Percentiles rank a stretch among this genome's conserved stretches.
phyloP scores from a whole-genome alignment of 92 coral and sea anemone species.

The Zoanthus sansibaricus region DNA sequence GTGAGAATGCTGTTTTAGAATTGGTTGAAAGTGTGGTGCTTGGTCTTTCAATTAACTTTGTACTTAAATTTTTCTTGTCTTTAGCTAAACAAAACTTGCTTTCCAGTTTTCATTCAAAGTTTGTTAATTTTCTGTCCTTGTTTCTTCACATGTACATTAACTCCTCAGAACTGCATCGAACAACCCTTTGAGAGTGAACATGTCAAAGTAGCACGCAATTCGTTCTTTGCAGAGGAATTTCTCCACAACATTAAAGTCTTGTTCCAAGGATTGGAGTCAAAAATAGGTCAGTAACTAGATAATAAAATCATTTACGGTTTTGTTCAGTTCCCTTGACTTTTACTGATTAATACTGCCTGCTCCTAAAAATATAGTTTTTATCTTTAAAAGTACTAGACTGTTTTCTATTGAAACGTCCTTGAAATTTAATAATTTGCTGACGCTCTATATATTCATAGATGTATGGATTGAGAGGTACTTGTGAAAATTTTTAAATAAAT shows the following conservation, averaged over 20 bases:
- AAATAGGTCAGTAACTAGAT: slow-evolving; percentile 77
- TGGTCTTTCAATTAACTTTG: neutral
- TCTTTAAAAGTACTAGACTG: too few species aligned
- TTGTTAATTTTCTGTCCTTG: neutral
- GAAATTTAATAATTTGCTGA: too few species aligned
- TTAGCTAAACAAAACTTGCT: neutral
- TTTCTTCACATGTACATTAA: neutral
- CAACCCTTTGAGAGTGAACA: slow-evolving; percentile 86
- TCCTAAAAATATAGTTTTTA: too few species aligned
- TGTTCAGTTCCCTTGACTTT: too few species aligned
- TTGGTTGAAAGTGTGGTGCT: neutral
- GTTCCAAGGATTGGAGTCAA: slow-evolving; percentile 84
- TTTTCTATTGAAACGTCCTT: too few species aligned
- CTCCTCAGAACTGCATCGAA: slow-evolving; percentile 86
- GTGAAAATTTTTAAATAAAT: too few species aligned
- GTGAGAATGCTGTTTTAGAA: neutral
- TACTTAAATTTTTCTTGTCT: neutral
- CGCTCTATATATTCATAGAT: too few species aligned
- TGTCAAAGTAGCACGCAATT: slow-evolving; percentile 81
- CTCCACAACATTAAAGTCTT: slow-evolving; percentile 79
- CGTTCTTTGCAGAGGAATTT: slow-evolving; percentile 91
- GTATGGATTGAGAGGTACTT: too few species aligned
- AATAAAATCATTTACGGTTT: neutral
- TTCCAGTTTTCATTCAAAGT: neutral
- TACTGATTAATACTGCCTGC: too few species aligned